Percentiles rank a stretch among this genome's conserved stretches.
These are phyloP conservation scores for Porites australiensis DNA, from an alignment of 64 coral and sea anemone species.

Conservation along the genomic window DNA sequence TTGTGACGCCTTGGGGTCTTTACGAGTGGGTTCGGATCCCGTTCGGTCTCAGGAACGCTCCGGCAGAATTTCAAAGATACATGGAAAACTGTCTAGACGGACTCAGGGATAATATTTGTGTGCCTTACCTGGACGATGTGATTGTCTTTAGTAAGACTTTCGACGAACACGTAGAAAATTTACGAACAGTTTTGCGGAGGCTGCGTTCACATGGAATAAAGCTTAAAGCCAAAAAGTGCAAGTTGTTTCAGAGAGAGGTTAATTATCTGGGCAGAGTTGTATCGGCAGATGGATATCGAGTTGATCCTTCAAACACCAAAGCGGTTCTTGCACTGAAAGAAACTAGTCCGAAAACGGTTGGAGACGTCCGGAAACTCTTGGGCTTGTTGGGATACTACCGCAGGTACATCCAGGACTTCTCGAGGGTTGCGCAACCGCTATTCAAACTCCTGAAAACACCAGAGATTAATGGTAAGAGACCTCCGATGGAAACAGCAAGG, in stretches of 20 bases:
- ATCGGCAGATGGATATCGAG: constrained; percentile 26
- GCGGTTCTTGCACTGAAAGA: constrained; percentile 8
- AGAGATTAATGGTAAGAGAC: neutral
- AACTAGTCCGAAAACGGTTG: neutral
- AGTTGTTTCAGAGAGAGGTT: constrained; percentile 1
- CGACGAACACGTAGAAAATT: constrained; percentile 35
- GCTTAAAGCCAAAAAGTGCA: constrained; percentile 23
- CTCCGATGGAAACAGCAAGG: neutral
- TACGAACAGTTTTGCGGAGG: neutral
- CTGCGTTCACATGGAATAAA: constrained; percentile 6
- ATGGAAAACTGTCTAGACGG: constrained; percentile 49
- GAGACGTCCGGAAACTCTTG: neutral
- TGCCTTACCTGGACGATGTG: constrained; percentile 40
- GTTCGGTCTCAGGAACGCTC: constrained; percentile 24
- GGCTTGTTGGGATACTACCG: neutral
- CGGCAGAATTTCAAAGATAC: constrained; percentile 29
- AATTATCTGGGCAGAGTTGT: constrained; percentile 14
- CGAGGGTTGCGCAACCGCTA: neutral
- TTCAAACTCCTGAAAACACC: constrained; percentile 17
- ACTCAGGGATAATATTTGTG: constrained; percentile 27
- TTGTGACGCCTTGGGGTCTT: constrained; percentile 44
- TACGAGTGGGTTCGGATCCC: too few relatives aligned
- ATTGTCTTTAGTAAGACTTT: constrained; percentile 58
- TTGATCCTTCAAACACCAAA: neutral
- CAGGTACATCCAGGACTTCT: neutral